Percentiles rank a stretch among this genome's conserved stretches.
Conservation (phyloP, 2,113 vertebrate species). For the Cynocephalus volans region DNA sequence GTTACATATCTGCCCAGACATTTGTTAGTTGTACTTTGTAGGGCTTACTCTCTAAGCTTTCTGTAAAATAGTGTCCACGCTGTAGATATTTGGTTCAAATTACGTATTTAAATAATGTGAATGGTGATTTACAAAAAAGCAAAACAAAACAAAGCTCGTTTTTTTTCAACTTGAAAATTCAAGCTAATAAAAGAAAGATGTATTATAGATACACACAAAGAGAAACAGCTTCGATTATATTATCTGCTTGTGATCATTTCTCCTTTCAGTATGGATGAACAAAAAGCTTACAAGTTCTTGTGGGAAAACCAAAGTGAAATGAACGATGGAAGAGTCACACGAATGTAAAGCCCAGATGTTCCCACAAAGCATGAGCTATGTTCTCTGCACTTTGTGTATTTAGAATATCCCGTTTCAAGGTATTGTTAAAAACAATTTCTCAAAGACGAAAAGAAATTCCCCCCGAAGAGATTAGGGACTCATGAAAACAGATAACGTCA, state of each 20-base stretch:
- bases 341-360: background rate
- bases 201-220: background rate
- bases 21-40: background rate
- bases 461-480: background rate
- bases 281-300: background rate
- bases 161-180: background rate
- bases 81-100: background rate
- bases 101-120: background rate
- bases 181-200: background rate
- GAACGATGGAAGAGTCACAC: background rate
- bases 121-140: background rate
- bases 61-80: background rate
- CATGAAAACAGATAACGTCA: background rate
- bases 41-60: background rate
- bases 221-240: background rate
- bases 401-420: background rate
- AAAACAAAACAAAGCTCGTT: background rate
- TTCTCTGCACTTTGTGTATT: background rate
- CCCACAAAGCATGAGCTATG: background rate
- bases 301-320: slow-evolving; percentile 39
- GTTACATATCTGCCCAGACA: background rate
- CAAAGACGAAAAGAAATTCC: slow-evolving; percentile 52
- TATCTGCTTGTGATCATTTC: background rate
- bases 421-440: slow-evolving; percentile 29
- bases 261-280: background rate